Evolutionary conservation across 2,888 invertebrate species (phyloP), one percentile per base, ranked within the genome.

Genomic region (Cryptops parisi): DNA sequence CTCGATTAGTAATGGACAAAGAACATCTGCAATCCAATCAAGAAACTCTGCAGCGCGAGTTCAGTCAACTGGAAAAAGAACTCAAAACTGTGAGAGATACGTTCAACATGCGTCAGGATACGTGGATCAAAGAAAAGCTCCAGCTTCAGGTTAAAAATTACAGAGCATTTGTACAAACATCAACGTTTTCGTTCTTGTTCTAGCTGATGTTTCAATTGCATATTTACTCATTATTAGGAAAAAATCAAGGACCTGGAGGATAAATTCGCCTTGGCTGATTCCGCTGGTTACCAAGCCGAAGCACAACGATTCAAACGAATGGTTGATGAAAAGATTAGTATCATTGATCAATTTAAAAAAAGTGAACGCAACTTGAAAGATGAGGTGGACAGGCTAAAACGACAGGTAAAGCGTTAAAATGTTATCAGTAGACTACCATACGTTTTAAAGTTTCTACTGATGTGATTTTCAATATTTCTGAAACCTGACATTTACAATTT

Each of bases 1-100:
- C 85, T 5, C 80, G 84, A 65, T 71, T 87, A 2, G 82, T 83
- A 3, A 81, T 80, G 53, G 85, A 89, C 66, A 89, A 85, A 64
- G 83, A 87, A 70, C 78, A 79, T 61, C 72, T 86, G 15, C 81
- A 82, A 68, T 77, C 81, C 59, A 79, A 80, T 69, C 65, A 80
- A 46, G 65, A 70, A 47, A 76, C 76, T 53, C 69, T 78, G 17
- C 79, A 79, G 63, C 76, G 76, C 61, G 81, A 84, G 61, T 66
- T 79, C 57, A 75, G 71, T 57, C 72, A 74, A 48, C 69, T 78
- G 39, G 75, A 80, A 64, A 71, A 70, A 17, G 82, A 85, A 70
- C 68, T 83, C 48, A 78, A 78, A 67, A 71, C 76, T 6, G 65
- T 80, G 1, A 75, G 80, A 63, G 79, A 81, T 33, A 77, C 77